phyloP scores from a whole-genome alignment of 2,113 vertebrate species.

The Menidia beryllina region DNA sequence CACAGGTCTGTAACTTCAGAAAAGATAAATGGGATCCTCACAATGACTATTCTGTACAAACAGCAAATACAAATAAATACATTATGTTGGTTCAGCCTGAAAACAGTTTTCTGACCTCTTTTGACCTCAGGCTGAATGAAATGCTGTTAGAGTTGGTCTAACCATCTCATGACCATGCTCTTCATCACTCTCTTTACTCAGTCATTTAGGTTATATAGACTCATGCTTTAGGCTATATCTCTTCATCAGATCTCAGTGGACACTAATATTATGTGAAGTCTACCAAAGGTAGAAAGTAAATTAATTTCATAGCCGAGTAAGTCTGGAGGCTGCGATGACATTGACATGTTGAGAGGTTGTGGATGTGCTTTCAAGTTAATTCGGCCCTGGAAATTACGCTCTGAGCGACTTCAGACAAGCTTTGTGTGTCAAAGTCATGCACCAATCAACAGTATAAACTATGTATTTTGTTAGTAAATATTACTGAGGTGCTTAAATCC shows the following conservation, averaged over 20 bases:
- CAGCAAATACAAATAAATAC: background rate
- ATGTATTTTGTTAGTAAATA: slow-evolving; percentile 20
- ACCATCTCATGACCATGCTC: slow-evolving; percentile 23
- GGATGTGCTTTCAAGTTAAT: slow-evolving; percentile 37
- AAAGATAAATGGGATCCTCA: slow-evolving; percentile 28
- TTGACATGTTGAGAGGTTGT: slow-evolving; percentile 36
- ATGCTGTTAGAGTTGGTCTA: slow-evolving; percentile 41
- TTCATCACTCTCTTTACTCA: slow-evolving; percentile 51
- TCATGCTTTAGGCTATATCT: slow-evolving; percentile 50
- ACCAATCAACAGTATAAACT: slow-evolving; percentile 9
- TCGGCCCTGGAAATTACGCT: slow-evolving; percentile 5
- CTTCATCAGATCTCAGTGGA: slow-evolving; percentile 46
- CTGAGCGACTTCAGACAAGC: slow-evolving; percentile 15
- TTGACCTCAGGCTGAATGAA: slow-evolving; percentile 25
- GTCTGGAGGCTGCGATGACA: slow-evolving; percentile 49
- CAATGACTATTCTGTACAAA: slow-evolving; percentile 5
- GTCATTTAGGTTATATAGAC: slow-evolving; percentile 51
- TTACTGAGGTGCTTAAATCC: slow-evolving; percentile 20
- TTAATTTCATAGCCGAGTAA: slow-evolving; percentile 67
- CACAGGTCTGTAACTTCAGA: background rate
- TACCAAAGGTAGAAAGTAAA: slow-evolving; percentile 69
- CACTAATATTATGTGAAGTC: slow-evolving; percentile 60
- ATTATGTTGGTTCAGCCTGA: slow-evolving; percentile 27
- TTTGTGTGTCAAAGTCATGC: slow-evolving; percentile 30
- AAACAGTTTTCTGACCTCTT: slow-evolving; percentile 23